A percentile compares a stretch with the other conserved stretches of the same genome.
phyloP scores from a whole-genome alignment of 2,113 vertebrate species.

The Myanophis thanlyinensis region DNA sequence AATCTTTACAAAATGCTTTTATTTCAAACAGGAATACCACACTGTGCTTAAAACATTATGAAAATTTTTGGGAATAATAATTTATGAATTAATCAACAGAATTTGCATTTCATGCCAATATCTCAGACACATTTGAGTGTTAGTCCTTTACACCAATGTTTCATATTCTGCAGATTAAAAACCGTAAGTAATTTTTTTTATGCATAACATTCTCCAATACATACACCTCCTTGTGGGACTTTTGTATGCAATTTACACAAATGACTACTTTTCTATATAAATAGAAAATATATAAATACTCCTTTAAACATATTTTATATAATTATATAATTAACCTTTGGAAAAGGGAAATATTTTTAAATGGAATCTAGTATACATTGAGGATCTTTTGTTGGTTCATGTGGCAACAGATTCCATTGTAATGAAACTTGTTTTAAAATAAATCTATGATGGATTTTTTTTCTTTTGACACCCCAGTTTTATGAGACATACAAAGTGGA shows the following conservation, averaged over 20 bases:
- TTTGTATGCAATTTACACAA: background rate
- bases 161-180: background rate
- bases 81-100: background rate
- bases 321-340: background rate
- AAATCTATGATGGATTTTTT: background rate
- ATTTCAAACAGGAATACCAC: background rate
- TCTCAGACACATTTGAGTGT: background rate
- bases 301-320: background rate
- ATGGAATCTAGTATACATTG: background rate
- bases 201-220: background rate
- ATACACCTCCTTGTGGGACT: background rate
- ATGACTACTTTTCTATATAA: background rate
- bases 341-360: background rate
- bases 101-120: background rate
- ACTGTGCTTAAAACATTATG: background rate
- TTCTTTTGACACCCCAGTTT: background rate
- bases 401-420: background rate
- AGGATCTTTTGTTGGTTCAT: background rate
- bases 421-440: background rate
- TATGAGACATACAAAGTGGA: background rate
- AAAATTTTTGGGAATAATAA: background rate
- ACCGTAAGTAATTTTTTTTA: background rate
- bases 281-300: background rate
- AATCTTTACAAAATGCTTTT: background rate
- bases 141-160: background rate